Base-by-base conservation (phyloP, 2,113 vertebrate species). In the Nibea coibor region DNA sequence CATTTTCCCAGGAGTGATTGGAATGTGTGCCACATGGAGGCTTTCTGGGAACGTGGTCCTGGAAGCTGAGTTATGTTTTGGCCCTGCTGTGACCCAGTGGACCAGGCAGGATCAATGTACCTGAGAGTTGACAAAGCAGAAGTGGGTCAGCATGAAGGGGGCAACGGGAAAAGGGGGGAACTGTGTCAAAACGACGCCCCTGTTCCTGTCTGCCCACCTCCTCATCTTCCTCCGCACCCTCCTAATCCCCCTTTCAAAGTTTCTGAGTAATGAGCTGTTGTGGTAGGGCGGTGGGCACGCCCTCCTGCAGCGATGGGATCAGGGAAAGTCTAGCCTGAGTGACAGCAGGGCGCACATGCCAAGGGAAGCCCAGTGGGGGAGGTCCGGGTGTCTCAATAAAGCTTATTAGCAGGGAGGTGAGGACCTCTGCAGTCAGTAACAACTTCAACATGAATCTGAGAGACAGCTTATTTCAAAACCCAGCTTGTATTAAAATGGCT, bases 181-280 rank as follows among this genome's bases (percentile, higher is more conserved):
- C 78, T 81, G 88, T 92, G 87, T 93, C 88, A 92, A 83, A 89
- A 77, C n/a, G 71, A 88, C 72, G 75, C 56, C 80, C 76, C 70
- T 67, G 81, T 79, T 91, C 69, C 75, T 59, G 57, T 88, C 85
- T 88, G 71, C 81, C 82, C 82, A 75, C 81, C 79, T 78, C 81
- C 84, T 75, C 81, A 74, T 88, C 84, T 83, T 86, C 82, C 82
- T 87, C 80, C 72, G 65, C 84, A 87, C 82, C 75, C 61, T 78
- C 76, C 76, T 88, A 94, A 93, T 91, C 90, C 91, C 62, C 74
- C 80, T 57, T 64, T 80, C 72, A 85, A 75, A 79, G 85, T 84
- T 88, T 90, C 79, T 81, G 87, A 81, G 91, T 94, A 94, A 94
- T 94, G 91, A 94, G 91, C 84, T 93, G 89, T 92, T 92, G 89